phyloP scores from a whole-genome alignment of 2,113 vertebrate species.

The Microtus oregoni region DNA sequence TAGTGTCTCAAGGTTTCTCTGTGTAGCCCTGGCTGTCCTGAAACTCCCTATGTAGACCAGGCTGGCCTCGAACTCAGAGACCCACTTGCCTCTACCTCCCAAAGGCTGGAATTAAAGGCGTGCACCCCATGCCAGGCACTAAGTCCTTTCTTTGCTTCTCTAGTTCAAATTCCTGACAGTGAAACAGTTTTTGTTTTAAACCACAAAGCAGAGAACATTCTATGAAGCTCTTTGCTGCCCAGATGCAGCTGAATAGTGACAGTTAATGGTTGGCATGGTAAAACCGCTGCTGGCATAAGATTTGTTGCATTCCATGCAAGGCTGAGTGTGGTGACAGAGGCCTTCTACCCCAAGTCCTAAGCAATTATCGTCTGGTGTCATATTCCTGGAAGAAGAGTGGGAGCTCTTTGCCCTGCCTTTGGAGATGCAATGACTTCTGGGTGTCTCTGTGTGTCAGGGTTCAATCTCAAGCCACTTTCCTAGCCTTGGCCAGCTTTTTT shows the following conservation, averaged over 20 bases:
- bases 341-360: neutral
- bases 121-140: neutral
- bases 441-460: neutral
- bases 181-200: neutral
- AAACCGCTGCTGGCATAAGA: neutral
- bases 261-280: neutral
- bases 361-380: neutral
- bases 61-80: neutral
- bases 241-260: neutral
- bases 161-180: conserved; percentile 8
- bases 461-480: neutral
- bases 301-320: neutral
- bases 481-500: neutral
- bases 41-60: neutral
- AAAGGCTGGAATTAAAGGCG: neutral
- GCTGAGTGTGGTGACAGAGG: neutral
- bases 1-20: neutral
- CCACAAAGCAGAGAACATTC: neutral
- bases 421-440: neutral
- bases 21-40: neutral
- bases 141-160: neutral
- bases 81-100: neutral
- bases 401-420: neutral
- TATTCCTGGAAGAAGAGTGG: neutral
- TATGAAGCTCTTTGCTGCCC: neutral